phyloP scores from a whole-genome alignment of 2,113 vertebrate genomes.

The Gadus macrocephalus region DNA sequence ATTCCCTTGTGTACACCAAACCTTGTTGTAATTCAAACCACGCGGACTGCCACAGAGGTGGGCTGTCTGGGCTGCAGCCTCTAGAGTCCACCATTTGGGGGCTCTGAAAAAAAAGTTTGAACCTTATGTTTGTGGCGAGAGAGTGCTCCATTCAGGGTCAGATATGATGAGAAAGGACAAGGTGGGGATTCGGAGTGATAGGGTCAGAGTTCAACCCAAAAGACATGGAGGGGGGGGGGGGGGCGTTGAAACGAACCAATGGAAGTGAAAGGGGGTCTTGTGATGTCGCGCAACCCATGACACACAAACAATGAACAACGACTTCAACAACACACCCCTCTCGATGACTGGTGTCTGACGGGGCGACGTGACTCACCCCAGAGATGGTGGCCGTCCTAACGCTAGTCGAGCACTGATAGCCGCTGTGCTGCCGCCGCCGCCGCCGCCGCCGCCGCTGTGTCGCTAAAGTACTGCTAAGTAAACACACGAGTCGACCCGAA shows the following conservation, averaged over 20 bases:
- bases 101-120: slow-evolving; percentile 9
- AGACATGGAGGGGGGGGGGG: slow-evolving; percentile 9
- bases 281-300: too few relatives aligned
- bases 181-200: neutral
- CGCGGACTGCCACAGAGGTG: slow-evolving; percentile 46
- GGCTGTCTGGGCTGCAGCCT: slow-evolving; percentile 60
- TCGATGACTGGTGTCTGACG: too few relatives aligned
- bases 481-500: slow-evolving; percentile 47
- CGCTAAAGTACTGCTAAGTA: slow-evolving; percentile 46
- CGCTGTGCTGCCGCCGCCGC: neutral
- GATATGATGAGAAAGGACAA: slow-evolving; percentile 25
- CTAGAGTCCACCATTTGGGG: slow-evolving; percentile 44
- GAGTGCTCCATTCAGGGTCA: slow-evolving; percentile 20
- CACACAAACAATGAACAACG: too few relatives aligned
- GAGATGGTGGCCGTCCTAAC: slow-evolving; percentile 10
- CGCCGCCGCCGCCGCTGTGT: slow-evolving; percentile 19
- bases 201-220: too few relatives aligned
- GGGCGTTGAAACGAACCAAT: neutral
- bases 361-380: neutral
- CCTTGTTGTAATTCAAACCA: slow-evolving; percentile 63
- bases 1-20: slow-evolving; percentile 37
- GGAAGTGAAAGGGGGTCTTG: too few relatives aligned
- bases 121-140: slow-evolving; percentile 38
- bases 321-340: too few relatives aligned
- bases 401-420: neutral